Evolutionary conservation across 2,888 invertebrate species (phyloP), one percentile per base, ranked within the genome.

Genomic region (Melipona beecheii): DNA sequence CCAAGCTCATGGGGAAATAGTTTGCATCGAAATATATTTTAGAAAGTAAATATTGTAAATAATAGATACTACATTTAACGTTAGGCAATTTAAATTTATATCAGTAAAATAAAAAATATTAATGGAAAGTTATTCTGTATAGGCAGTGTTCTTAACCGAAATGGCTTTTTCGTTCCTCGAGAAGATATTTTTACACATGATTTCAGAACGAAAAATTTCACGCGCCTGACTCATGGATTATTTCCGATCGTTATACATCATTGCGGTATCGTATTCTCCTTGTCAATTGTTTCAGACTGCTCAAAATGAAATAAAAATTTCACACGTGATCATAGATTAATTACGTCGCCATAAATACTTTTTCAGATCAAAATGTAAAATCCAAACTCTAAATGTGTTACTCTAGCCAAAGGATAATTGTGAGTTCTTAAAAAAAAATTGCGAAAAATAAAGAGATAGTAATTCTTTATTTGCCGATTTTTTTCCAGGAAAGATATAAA

Each of bases 221-320:
- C 9, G 27, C 27, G 27, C 4, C 62, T 83, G 83, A 83, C 66
- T 83, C 83, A 83, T 72, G 81, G 68, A 72, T 68, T 83, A 83
- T 83, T 81, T 83, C 90, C 91, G 92, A 27, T 93, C 21, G 15
- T 27, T n/a, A 21, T 17, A 62, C 74, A 24, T 93, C 19, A 43
- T 43, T 71, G 27, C 3, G 89, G 93, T 93, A 93, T 64, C 24
- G 13, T 31, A 21, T 65, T 50, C 31, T 70, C 19, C 52, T 64
- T 56, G 21, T 69, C 21, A 5, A 19, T 1, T 27, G 21, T 43
- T 56, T 27, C 13, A 27, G 19, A 36, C 68, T 68, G 49, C 11
- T 43, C 4, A 15, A 11, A 17, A 11, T 0, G 27, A 75, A 56
- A 49, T 66, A 68, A 21, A 9, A 43, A 49, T 15, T 19, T 15